phyloP scores from a whole-genome alignment of 2,888 invertebrate genomes.

The Plemyria rubiginata region DNA sequence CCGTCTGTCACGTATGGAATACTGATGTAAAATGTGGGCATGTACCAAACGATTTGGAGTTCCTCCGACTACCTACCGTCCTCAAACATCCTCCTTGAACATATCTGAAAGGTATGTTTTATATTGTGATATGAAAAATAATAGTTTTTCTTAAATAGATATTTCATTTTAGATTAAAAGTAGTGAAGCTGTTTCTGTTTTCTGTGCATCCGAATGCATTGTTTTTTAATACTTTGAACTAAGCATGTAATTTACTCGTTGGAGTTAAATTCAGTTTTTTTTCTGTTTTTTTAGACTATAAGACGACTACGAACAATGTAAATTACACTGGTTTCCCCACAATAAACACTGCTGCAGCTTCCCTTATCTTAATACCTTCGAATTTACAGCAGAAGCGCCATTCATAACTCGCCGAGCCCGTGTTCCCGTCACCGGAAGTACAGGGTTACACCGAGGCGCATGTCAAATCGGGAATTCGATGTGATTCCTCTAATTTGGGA shows the following conservation, averaged over 20 bases:
- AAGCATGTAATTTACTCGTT: no score
- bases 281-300: neutral
- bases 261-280: neutral
- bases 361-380: constrained; percentile 30
- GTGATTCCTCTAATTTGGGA: constrained; percentile 27
- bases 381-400: constrained; percentile 30
- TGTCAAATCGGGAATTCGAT: constrained; percentile 28
- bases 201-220: neutral
- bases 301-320: constrained; percentile 7
- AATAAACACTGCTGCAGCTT: constrained; percentile 13
- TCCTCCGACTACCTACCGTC: no score
- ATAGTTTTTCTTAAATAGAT: no score
- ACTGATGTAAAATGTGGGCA: no score
- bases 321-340: constrained; percentile 18
- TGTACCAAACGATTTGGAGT: no score
- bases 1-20: no score
- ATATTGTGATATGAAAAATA: no score
- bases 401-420: constrained; percentile 60
- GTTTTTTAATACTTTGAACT: no score
- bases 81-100: no score
- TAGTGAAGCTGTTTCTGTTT: no score
- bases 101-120: no score
- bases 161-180: no score
- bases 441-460: constrained; percentile 28
- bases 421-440: constrained; percentile 56